A percentile compares a stretch with the other conserved stretches of the same genome.
These are phyloP conservation scores for Cistogaster globosa DNA, from an alignment of 2,888 invertebrate genomes.

Conservation along the genomic window DNA sequence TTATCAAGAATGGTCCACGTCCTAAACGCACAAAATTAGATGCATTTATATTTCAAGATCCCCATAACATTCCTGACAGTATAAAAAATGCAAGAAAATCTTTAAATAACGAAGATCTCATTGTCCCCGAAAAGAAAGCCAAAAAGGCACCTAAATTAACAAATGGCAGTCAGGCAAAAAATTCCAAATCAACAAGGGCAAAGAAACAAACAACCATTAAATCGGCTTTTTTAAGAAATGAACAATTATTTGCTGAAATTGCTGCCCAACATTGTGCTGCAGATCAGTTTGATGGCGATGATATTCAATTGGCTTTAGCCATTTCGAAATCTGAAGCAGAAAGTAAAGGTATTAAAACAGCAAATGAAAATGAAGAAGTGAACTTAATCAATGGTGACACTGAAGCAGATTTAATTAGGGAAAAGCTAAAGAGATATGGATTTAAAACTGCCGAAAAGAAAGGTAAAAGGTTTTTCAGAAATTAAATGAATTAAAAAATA, in stretches of 20 bases:
- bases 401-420: conserved; percentile 80
- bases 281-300: conserved; percentile 86
- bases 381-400: conserved; percentile 71
- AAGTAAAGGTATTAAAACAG: conserved; percentile 58
- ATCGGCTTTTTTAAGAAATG: conserved; percentile 79
- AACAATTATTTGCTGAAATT: conserved; percentile 80
- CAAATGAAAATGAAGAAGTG: conserved; percentile 61
- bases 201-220: conserved; percentile 79
- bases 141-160: conserved; percentile 75
- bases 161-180: conserved; percentile 42
- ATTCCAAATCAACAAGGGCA: conserved; percentile 25
- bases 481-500: too few species aligned
- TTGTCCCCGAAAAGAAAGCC: conserved; percentile 72
- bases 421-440: conserved; percentile 86
- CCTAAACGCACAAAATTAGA: conserved; percentile 73
- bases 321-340: conserved; percentile 85
- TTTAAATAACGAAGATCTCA: conserved; percentile 71
- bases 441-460: conserved; percentile 82
- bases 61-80: conserved; percentile 47
- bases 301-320: conserved; percentile 87
- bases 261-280: conserved; percentile 80
- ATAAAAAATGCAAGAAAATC: conserved; percentile 50
- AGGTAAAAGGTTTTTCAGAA: conserved; percentile 72
- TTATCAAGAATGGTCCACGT: not conserved
- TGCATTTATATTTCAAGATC: conserved; percentile 71